Percentiles rank a stretch among this genome's conserved stretches.
phyloP scores from a whole-genome alignment of 2,113 vertebrate species.

The Empidonax alnorum region DNA sequence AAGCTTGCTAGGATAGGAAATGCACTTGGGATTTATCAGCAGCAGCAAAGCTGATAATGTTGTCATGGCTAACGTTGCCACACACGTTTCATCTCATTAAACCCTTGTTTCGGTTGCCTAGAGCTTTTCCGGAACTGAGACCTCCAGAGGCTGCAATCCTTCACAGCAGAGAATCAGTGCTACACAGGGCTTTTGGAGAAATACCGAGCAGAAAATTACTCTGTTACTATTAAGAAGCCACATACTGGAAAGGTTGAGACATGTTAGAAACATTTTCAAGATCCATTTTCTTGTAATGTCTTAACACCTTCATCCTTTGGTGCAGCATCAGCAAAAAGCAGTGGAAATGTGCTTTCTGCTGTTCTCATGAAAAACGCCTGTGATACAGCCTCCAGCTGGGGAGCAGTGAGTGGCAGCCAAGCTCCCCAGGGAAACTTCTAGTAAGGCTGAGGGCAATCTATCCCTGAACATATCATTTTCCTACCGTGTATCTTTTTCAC shows the following conservation, averaged over 20 bases:
- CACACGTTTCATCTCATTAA: not conserved
- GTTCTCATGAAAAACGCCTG: not conserved
- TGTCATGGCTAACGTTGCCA: not conserved
- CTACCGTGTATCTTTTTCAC: not conserved
- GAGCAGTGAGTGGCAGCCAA: not conserved
- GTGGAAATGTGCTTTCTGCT: not conserved
- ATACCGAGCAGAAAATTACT: not conserved
- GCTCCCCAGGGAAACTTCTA: not conserved
- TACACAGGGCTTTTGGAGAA: not conserved
- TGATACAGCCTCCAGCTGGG: not conserved
- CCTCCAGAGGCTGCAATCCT: not conserved
- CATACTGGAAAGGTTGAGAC: not conserved
- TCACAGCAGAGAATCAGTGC: not conserved
- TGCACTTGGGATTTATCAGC: not conserved
- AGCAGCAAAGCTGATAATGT: not conserved
- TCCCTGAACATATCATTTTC: not conserved
- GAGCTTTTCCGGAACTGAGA: not conserved
- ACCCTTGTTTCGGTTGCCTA: not conserved
- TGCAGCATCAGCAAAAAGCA: not conserved
- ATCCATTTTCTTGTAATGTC: not conserved
- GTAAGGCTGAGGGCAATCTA: not conserved
- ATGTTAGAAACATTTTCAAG: not conserved
- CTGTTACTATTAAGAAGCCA: not conserved
- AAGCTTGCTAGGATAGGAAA: not conserved
- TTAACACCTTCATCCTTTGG: not conserved